Evolutionary conservation across 2,888 invertebrate genomes (phyloP), one percentile per base, ranked within the genome.

Genomic region (Plagodis dolabraria): DNA sequence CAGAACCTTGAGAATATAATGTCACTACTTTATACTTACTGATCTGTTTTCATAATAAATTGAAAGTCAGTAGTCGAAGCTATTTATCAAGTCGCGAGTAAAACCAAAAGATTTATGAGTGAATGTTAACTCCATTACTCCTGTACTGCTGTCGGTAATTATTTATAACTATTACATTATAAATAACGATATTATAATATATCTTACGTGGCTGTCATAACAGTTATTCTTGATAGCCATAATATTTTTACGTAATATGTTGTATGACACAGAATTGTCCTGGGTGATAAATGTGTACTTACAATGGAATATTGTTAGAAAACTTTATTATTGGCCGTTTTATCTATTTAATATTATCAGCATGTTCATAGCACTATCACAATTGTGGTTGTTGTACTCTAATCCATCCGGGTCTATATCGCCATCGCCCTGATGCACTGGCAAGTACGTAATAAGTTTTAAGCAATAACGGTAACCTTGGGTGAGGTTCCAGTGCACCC

Each of bases 181-280:
- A 56, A 22, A 22, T 22, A 22, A 22, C 22, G 45, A 45, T 49
- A 45, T 56, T 33, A 49, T 43, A 35, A 45, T 49, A 48, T 54
- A 45, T 33, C 36, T 45, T 9, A 51, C 10, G 40, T 38, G 38
- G 34, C n/a, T 36, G 54, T 8, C 54, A 36, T 9, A 44, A 36
- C 54, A 54, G 48, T 54, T 6, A 50, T 49, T 56, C 38, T 45
- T 22, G 38, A 40, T 34, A 45, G 12, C 33, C 49, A 45, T 50
- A 33, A 56, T 50, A 49, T 45, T 49, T 45, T 56, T 10, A 56
- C 43, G 22, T 36, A 40, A 50, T 56, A 45, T 50, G 44, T 54
- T 42, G 4, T 22, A 22, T 11, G 44, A 49, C 44, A 43, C 33
- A 6, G 35, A 22, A 38, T 49, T 55, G 55, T 55, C 55, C 44